phyloP scores from a whole-genome alignment of 2,113 vertebrate genomes.

The Cyprinus carpio region DNA sequence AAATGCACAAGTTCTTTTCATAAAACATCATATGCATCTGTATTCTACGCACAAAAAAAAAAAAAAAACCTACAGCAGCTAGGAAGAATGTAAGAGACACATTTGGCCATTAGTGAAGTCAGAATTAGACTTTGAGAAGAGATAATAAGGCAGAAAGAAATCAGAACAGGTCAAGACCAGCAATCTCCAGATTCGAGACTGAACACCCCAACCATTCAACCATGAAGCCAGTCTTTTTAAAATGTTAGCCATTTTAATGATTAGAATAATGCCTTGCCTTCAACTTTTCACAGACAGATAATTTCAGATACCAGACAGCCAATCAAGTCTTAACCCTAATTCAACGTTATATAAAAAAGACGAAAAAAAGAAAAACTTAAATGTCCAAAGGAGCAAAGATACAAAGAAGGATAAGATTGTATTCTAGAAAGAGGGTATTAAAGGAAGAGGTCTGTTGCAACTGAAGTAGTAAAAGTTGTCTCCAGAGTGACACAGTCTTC shows the following conservation, averaged over 20 bases:
- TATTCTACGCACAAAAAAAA: no score
- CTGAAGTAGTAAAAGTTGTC: not conserved
- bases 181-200: no score
- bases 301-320: conserved; percentile 10
- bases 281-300: conserved; percentile 13
- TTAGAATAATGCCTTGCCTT: conserved; percentile 13
- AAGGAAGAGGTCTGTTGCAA: not conserved
- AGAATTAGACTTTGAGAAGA: conserved; percentile 1
- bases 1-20: no score
- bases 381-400: not conserved
- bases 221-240: conserved; percentile 1
- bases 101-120: not conserved
- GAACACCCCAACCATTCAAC: not conserved
- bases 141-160: conserved; percentile 13
- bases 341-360: not conserved
- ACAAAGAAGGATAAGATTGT: not conserved
- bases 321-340: conserved; percentile 12
- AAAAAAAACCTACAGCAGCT: no score
- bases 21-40: no score
- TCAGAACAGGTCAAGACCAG: conserved; percentile 1
- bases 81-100: not conserved
- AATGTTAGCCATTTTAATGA: conserved; percentile 9
- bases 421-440: not conserved
- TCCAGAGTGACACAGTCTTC: not conserved
- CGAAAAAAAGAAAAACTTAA: not conserved